A percentile compares a stretch with the other conserved stretches of the same genome.
Evolutionary conservation across 2,113 vertebrate genomes (phyloP).

Genomic region (Indri indri): DNA sequence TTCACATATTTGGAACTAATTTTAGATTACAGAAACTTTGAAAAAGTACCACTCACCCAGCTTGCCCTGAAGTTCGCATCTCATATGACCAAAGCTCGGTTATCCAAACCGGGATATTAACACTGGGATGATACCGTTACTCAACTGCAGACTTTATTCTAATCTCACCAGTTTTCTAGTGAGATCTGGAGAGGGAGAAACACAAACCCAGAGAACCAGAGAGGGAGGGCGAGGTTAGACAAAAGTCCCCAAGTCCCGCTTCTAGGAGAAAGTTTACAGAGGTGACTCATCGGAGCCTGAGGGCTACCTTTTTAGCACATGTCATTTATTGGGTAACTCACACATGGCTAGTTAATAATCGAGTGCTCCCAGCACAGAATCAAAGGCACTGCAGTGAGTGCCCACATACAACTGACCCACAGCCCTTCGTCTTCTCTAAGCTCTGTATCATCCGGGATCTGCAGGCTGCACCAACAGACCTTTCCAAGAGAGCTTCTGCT

Average conservation of each 20-base stretch:
- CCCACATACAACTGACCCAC: not conserved
- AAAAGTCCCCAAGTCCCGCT: not conserved
- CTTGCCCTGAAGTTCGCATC: not conserved
- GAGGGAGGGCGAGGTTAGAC: not conserved
- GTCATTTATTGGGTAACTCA: not conserved
- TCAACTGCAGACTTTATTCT: not conserved
- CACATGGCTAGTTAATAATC: not conserved
- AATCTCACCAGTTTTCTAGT: not conserved
- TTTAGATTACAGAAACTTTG: not conserved
- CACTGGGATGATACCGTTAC: not conserved
- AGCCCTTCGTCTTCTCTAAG: not conserved
- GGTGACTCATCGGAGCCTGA: too few relatives aligned
- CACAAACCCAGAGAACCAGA: not conserved
- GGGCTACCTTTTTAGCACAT: not conserved
- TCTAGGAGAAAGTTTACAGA: not conserved
- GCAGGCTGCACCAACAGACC: not conserved
- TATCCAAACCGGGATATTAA: not conserved
- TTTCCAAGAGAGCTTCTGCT: not conserved
- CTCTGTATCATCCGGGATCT: not conserved
- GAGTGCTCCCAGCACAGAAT: not conserved
- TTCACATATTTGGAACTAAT: slow-evolving; percentile 20
- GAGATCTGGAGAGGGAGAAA: not conserved
- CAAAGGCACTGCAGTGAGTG: not conserved
- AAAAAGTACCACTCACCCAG: not conserved
- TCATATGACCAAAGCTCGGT: not conserved